Percentiles rank a stretch among this genome's conserved stretches.
Conservation (phyloP, 1,140 invertebrate genomes). For the Drosophila ambigua region DNA sequence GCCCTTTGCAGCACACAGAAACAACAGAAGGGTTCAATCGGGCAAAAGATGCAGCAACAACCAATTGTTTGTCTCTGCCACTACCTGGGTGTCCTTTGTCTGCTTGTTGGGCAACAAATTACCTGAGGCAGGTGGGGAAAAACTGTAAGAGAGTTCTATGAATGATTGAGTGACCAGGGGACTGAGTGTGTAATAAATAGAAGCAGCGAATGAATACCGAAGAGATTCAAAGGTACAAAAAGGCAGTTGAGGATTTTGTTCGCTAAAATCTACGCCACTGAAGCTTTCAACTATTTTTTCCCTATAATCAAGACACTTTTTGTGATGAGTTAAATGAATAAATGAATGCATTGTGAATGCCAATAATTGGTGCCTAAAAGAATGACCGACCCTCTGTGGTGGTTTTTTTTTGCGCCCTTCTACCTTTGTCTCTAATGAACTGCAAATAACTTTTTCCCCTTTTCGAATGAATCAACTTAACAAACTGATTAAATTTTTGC, state of each 20-base stretch:
- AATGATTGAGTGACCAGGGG: constrained; percentile 2
- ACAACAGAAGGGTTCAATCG: constrained; percentile 71
- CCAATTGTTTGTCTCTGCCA: constrained; percentile 45
- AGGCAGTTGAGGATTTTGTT: too few relatives aligned
- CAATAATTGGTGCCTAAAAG: constrained; percentile 3
- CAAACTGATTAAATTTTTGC: constrained; percentile 47
- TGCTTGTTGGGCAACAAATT: constrained; percentile 68
- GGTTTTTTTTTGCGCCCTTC: background rate
- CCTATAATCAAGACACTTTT: too few relatives aligned
- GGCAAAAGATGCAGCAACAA: constrained; percentile 60
- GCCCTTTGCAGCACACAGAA: constrained; percentile 53
- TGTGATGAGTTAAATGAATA: too few relatives aligned
- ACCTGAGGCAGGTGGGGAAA: constrained; percentile 67
- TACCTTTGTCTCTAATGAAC: constrained; percentile 10
- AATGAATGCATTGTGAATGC: constrained; percentile 15
- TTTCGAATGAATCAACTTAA: constrained; percentile 6
- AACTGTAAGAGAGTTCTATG: constrained; percentile 32
- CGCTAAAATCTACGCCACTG: too few relatives aligned
- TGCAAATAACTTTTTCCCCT: constrained; percentile 17
- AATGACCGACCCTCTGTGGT: constrained; percentile 7
- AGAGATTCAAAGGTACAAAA: too few relatives aligned
- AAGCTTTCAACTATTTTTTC: too few relatives aligned
- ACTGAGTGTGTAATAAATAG: constrained; percentile 31
- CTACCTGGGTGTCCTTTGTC: constrained; percentile 42
- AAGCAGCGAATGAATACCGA: constrained; percentile 22